Base-by-base conservation (phyloP, 2,797 vertebrate species). In the Tokudaia muenninki region DNA sequence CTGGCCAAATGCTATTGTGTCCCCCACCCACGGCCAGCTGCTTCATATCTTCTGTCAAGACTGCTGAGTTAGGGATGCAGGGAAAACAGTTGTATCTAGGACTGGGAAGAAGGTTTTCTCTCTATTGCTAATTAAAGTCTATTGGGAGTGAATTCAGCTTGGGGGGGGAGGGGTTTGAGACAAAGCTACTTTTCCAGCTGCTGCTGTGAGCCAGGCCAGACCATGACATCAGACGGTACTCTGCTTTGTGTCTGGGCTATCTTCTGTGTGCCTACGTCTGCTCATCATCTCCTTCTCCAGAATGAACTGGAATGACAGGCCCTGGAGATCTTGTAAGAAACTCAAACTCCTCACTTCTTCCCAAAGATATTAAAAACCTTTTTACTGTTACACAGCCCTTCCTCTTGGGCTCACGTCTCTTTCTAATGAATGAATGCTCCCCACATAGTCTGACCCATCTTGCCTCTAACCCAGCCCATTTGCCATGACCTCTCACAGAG, bases 21-120 rank as follows among this genome's bases (percentile, higher is more conserved):
- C 90, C 94, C 87, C 77, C 75, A 80, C 72, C 19, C 17, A 19
- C 22, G 3, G 14, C 79, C 19, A 70, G 50, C 47, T 79, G 24
- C 61, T 93, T 65, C 82, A 57, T 91, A 77, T 91, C 94, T 93
- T 87, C 84, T 79, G 74, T 91, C 59, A 47, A 90, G 72, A 72
- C 19, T 41, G 22, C 31, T n/a, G 63, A 26, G 50, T 84, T 75
- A 65, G 47, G 86, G 83, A 96, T 57, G 52, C 11, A 61, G 59
- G 13, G 70, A 81, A 90, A 94, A 86, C 29, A 86, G 74, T 70
- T 84, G 91, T 91, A 87, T 97, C 67, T 47, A 31, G n/a, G 81
- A 19, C 52, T 57, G 86, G 34, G 86, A 94, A 80, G 79, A 92
- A 91, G 88, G 41, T 57, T 91, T 95, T 74, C 81, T 80, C 74